Evolutionary conservation across 2,888 invertebrate genomes (phyloP).

Genomic region (Proisotoma minuta): DNA sequence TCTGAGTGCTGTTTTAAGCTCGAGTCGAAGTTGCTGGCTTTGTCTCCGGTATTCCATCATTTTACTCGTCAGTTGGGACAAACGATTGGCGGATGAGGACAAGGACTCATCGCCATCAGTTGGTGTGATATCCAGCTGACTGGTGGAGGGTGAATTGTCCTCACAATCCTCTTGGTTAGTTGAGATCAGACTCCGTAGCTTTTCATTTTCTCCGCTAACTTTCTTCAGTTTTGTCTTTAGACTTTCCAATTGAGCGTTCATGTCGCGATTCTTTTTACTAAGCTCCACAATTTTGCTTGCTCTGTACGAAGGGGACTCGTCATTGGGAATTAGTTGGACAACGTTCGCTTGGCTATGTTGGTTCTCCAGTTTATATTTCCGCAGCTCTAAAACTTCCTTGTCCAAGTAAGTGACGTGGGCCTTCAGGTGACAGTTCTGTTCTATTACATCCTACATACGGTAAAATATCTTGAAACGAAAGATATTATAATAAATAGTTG

Average conservation of each 20-base stretch:
- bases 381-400: slow-evolving; percentile 31
- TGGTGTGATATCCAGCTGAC: too few relatives aligned
- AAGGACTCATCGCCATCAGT: neutral
- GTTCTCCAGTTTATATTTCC: slow-evolving; percentile 26
- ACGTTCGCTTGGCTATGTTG: slow-evolving; percentile 5
- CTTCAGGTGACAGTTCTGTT: slow-evolving; percentile 40
- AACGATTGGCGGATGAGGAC: slow-evolving; percentile 24
- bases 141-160: slow-evolving; percentile 19
- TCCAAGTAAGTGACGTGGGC: slow-evolving; percentile 28
- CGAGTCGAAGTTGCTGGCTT: slow-evolving; percentile 65
- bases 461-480: neutral
- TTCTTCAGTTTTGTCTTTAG: slow-evolving; percentile 59
- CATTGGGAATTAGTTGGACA: neutral
- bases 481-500: neutral
- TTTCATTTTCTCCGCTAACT: slow-evolving; percentile 55
- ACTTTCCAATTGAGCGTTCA: slow-evolving; percentile 53
- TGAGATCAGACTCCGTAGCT: slow-evolving; percentile 54
- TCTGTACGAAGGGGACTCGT: slow-evolving; percentile 9
- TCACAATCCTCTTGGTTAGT: slow-evolving; percentile 22
- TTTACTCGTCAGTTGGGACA: slow-evolving; percentile 38
- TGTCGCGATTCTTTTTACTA: slow-evolving; percentile 63
- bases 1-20: slow-evolving; percentile 52
- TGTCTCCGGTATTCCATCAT: slow-evolving; percentile 57
- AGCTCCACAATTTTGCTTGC: slow-evolving; percentile 62
- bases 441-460: slow-evolving; percentile 27